These are phyloP conservation scores for Sprattus sprattus DNA, from an alignment of 2,113 vertebrate genomes.

Conservation along the genomic window DNA sequence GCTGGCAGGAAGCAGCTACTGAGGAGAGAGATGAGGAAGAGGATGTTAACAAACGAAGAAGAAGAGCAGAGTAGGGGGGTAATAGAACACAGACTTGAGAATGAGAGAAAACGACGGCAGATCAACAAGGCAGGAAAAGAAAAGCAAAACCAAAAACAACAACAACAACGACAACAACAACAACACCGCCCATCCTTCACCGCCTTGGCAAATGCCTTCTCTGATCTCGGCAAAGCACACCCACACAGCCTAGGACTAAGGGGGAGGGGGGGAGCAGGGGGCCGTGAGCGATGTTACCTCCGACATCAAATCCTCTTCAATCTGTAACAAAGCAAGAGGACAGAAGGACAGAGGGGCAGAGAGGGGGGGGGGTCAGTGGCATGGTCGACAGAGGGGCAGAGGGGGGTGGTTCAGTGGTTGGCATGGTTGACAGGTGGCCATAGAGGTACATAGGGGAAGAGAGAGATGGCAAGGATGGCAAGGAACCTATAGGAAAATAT, in stretches of 20 bases:
- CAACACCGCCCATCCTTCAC: not conserved
- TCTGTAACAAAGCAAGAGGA: slow-evolving; percentile 59
- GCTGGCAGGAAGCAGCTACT: slow-evolving; percentile 58
- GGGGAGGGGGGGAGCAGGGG: not conserved
- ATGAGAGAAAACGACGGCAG: slow-evolving; percentile 11
- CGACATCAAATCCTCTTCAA: slow-evolving; percentile 73
- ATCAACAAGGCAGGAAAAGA: slow-evolving; percentile 39
- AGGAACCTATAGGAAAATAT: not conserved
- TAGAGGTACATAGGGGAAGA: slow-evolving; percentile 5
- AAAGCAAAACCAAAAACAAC: slow-evolving; percentile 14
- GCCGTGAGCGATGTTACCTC: slow-evolving; percentile 65
- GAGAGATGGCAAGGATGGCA: not conserved
- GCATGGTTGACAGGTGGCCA: not conserved
- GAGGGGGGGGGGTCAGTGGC: slow-evolving; percentile 48
- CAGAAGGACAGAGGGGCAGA: slow-evolving; percentile 46
- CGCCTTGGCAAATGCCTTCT: slow-evolving; percentile 22
- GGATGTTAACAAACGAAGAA: not conserved
- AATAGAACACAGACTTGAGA: not conserved
- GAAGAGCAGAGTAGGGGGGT: not conserved
- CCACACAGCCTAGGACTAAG: slow-evolving; percentile 45
- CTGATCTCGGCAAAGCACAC: slow-evolving; percentile 48
- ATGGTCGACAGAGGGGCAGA: slow-evolving; percentile 44
- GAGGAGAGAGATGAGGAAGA: slow-evolving; percentile 49
- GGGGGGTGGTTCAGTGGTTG: slow-evolving; percentile 49
- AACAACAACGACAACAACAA: not conserved